Base-by-base conservation (phyloP, 1,140 invertebrate species). In the Drosophila sproati region DNA sequence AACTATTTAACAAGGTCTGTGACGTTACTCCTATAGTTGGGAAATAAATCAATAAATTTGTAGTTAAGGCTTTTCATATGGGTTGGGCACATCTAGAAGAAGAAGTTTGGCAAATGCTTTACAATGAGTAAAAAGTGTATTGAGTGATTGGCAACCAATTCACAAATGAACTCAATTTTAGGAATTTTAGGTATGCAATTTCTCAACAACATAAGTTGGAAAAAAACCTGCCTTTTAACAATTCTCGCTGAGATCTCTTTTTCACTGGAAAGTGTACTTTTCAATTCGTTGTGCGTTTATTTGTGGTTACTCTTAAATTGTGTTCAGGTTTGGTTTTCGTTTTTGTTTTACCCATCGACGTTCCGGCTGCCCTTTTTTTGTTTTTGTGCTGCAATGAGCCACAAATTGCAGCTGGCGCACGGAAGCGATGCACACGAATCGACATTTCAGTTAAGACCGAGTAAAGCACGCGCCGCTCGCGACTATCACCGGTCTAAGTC, bases 371-470 rank as follows among this genome's bases (percentile, higher is more conserved):
- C 85, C 70, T 77, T 67, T 74, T 47, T 64, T 28, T 34, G 35
- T 8, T 29, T 12, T 29, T 59, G 37, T 52, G 31, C 54, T 73
- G 80, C 80, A 70, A 66, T 82, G 82, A 66, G 82, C 77, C 81
- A 81, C 86, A 88, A 90, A 90, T 88, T 88, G 85, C 85, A 88
- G 85, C 85, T 88, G 85, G 73, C 77, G 75, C 85, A 89, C 85
- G 85, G 83, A 86, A 87, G 75, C 82, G 52, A 47, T 41, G 28
- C 61, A 80, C 81, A 83, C 75, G 82, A 87, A 81, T 87, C 77
- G 70, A 55, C 48, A 43, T 43, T 43, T 29, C 47, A 82, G 73
- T 60, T 52, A 28, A 37, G 48, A 47, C 57, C 57, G 56, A 82
- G 80, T 88, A 82, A 87, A 82, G 83, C 83, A 88, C 83, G 83